Conservation (phyloP, 2,797 vertebrate species). For the Hybognathus amarus region DNA sequence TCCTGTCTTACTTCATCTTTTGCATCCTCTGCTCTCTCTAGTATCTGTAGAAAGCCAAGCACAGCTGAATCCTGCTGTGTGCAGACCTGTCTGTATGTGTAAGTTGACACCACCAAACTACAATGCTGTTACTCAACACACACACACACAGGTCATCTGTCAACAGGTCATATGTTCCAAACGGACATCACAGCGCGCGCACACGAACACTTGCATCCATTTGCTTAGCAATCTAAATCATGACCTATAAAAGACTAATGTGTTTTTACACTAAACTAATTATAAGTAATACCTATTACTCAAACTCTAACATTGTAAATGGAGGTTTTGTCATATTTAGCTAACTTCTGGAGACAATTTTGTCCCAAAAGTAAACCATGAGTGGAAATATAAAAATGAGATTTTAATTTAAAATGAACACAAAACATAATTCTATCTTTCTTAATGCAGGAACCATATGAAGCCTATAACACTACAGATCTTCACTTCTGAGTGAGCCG, state of each 20-base stretch:
- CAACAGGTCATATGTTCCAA: neutral
- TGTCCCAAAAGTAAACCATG: neutral
- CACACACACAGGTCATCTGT: neutral
- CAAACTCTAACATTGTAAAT: neutral
- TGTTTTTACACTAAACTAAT: neutral
- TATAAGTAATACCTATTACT: neutral
- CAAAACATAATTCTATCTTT: neutral
- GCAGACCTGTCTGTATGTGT: constrained; percentile 20
- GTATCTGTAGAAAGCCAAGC: constrained; percentile 15
- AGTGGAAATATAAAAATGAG: neutral
- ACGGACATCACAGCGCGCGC: neutral
- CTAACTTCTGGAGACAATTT: neutral
- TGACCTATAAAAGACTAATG: neutral
- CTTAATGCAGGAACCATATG: neutral
- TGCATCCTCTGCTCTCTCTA: constrained; percentile 12
- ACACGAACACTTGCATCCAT: neutral
- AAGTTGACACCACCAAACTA: constrained; percentile 11
- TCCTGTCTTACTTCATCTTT: constrained; percentile 29
- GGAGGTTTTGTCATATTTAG: neutral
- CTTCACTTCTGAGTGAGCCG: constrained; percentile 2
- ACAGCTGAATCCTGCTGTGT: constrained; percentile 36
- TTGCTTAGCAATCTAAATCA: neutral
- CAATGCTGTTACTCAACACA: neutral
- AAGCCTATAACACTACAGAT: neutral
- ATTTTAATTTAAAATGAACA: neutral